Base-by-base conservation (phyloP, 2,888 invertebrate species). In the Oscheius onirici region DNA sequence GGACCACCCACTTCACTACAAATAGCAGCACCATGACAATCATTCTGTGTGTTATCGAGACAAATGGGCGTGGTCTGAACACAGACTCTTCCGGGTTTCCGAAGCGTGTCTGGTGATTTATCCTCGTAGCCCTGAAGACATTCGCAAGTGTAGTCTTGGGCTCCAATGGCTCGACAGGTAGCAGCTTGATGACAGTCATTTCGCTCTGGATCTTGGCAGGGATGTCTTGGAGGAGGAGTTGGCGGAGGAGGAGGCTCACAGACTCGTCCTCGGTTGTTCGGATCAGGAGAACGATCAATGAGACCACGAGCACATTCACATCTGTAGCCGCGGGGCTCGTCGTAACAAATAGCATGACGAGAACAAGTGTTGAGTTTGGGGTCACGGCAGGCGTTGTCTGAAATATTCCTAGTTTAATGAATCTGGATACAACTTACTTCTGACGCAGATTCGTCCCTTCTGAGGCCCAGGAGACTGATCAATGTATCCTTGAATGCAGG, bases 1-100 rank as follows among this genome's bases (percentile, higher is more conserved):
- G 72, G 66, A 34, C 77, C 73, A 51, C 65, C 68, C 15, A 74
- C 73, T 58, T 84, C 84, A 49, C 77, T 78, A 72, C 87, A 87
- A 60, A 87, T 86, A 43, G 87, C 87, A 17, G 84, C 83, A 8
- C 83, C 73, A 69, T 87, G 84, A 61, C 87, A 87, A 71, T 87
- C 87, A 72, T 87, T 87, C 44, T 80, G 81, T 26, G 72, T 69
- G 17, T 75, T 54, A 68, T 88, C 87, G 24, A 86, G 69, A 63
- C 87, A 87, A 17, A 84, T 76, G 8, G 86, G 86, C 65, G 85
- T 81, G 13, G 84, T 80, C 46, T 82, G 81, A 8, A 84, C 83
- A 49, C 80, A 79, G 1, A 77, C 49, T 70, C 78, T 63, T 69
- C 84, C 84, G 2, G 87, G 86, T 51, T 79, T 80, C 8, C 60